Evolutionary conservation across 2,797 vertebrate species (phyloP).

Genomic region (Lacerta bilineata): DNA sequence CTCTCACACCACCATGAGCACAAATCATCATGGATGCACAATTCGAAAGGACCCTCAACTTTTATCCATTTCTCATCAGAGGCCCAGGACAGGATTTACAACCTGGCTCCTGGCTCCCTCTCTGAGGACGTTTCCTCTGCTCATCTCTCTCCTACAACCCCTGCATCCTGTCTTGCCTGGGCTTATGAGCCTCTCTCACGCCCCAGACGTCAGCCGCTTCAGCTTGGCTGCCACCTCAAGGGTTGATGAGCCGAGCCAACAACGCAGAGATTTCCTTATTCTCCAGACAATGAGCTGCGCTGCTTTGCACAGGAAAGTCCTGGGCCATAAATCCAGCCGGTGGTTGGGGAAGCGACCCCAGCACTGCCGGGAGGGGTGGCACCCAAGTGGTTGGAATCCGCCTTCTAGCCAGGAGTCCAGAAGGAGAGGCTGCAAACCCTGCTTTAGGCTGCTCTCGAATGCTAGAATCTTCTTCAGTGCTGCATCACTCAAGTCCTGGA

Average conservation of each 20-base stretch:
- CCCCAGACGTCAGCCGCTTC: not conserved
- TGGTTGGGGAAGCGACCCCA: not conserved
- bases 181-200: not conserved
- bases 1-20: no score
- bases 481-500: not conserved
- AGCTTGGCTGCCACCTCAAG: not conserved
- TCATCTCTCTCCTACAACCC: not conserved
- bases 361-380: no score
- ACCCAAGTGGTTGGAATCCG: no score
- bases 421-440: not conserved
- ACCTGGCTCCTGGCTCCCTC: not conserved
- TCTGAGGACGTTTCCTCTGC: not conserved
- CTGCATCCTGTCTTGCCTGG: constrained; percentile 2
- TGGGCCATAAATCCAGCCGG: constrained; percentile 12
- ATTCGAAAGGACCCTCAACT: no score
- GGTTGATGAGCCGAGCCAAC: not conserved
- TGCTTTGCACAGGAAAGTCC: not conserved
- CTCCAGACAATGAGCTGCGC: not conserved
- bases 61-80: not conserved
- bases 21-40: not conserved
- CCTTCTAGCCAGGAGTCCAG: not conserved
- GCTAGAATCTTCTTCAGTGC: not conserved
- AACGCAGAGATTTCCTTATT: not conserved
- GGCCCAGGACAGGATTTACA: not conserved
- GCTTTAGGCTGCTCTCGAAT: not conserved